Evolutionary conservation across 2,113 vertebrate genomes (phyloP).

Genomic region (Cephalopholis sonnerati): DNA sequence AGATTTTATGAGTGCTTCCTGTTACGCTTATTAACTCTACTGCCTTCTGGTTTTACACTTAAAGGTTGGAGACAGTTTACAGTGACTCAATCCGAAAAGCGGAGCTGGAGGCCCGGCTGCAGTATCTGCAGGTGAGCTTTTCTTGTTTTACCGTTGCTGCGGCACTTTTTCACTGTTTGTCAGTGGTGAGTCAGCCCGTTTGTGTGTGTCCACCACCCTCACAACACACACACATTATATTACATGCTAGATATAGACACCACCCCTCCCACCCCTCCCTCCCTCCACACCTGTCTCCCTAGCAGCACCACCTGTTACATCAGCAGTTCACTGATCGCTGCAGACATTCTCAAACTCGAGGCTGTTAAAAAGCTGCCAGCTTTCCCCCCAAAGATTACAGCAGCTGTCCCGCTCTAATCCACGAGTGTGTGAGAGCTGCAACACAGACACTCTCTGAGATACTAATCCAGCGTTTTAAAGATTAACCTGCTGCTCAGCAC

Average conservation of each 20-base stretch:
- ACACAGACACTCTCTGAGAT: slow-evolving; percentile 21
- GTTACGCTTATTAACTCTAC: slow-evolving; percentile 43
- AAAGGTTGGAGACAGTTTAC: slow-evolving; percentile 92
- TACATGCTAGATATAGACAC: slow-evolving; percentile 39
- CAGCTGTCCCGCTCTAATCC: slow-evolving; percentile 76
- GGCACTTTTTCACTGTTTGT: neutral
- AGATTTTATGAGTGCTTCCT: slow-evolving; percentile 45
- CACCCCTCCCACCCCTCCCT: slow-evolving; percentile 17
- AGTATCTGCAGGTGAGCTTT: slow-evolving; percentile 93
- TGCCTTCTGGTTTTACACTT: slow-evolving; percentile 35
- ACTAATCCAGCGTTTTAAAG: slow-evolving; percentile 61
- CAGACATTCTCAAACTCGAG: slow-evolving; percentile 48
- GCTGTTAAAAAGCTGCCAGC: slow-evolving; percentile 41
- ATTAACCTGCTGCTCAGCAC: slow-evolving; percentile 27
- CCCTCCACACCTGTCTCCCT: slow-evolving; percentile 63
- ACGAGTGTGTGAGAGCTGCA: slow-evolving; percentile 3
- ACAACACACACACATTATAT: slow-evolving; percentile 27
- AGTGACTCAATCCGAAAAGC: slow-evolving; percentile 92
- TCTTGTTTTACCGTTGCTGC: neutral
- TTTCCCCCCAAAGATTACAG: slow-evolving; percentile 48
- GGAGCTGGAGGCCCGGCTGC: slow-evolving; percentile 93
- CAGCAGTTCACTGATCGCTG: slow-evolving; percentile 41
- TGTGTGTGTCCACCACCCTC: slow-evolving; percentile 24
- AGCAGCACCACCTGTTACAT: slow-evolving; percentile 72
- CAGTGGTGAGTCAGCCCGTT: slow-evolving; percentile 13